phyloP scores from a whole-genome alignment of 2,888 invertebrate genomes.

The Sinopyrophorus schimmeli region DNA sequence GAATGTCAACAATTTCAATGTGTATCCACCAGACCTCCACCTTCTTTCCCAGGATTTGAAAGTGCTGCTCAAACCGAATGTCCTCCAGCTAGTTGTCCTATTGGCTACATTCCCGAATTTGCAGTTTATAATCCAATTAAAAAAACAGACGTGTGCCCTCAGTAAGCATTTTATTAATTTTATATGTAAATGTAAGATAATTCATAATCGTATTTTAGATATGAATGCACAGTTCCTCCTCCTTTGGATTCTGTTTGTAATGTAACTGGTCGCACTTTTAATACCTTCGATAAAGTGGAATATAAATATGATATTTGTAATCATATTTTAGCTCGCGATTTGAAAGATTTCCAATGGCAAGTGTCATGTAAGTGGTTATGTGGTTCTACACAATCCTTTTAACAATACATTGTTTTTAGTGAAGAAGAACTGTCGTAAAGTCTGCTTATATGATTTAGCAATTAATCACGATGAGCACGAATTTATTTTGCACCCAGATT shows the following conservation, averaged over 20 bases:
- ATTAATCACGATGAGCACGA: conserved; percentile 65
- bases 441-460: conserved; percentile 67
- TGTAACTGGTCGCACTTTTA: conserved; percentile 75
- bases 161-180: conserved; percentile 27
- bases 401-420: too few relatives aligned
- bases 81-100: conserved; percentile 61
- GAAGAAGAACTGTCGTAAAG: conserved; percentile 65
- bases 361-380: conserved; percentile 66
- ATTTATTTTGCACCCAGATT: conserved; percentile 64
- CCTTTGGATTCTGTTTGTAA: conserved; percentile 69
- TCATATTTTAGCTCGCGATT: conserved; percentile 76
- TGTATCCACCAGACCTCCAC: conserved; percentile 57
- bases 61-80: conserved; percentile 31
- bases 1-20: conserved; percentile 63
- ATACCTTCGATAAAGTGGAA: conserved; percentile 77
- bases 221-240: conserved; percentile 63
- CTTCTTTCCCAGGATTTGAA: conserved; percentile 38
- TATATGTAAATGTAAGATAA: not conserved
- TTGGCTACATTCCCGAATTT: conserved; percentile 55
- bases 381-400: too few relatives aligned
- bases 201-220: conserved; percentile 3
- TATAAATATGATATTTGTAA: conserved; percentile 82
- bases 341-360: conserved; percentile 68
- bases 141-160: conserved; percentile 41
- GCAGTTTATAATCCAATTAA: conserved; percentile 33